A percentile compares a stretch with the other conserved stretches of the same genome.
Evolutionary conservation across 2,888 invertebrate species (phyloP).

Genomic region (Sipha maydis): DNA sequence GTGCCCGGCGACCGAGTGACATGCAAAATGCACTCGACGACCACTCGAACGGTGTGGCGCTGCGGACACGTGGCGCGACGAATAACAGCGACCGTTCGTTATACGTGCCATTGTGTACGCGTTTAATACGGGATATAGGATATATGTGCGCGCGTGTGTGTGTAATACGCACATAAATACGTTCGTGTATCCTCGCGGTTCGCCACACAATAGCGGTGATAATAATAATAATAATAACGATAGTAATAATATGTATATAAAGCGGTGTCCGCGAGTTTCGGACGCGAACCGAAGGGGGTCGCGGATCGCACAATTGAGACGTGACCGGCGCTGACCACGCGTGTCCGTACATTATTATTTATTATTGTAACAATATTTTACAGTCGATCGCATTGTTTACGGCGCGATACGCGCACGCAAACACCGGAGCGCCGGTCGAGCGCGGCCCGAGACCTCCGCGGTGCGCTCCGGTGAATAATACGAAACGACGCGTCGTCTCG

Average conservation of each 20-base stretch:
- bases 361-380: background rate
- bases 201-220: too few species aligned
- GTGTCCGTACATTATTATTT: background rate
- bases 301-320: constrained; percentile 25
- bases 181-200: too few species aligned
- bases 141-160: background rate
- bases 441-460: background rate
- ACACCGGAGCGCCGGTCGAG: too few species aligned
- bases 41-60: too few species aligned
- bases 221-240: background rate
- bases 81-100: too few species aligned
- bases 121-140: too few species aligned
- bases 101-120: too few species aligned
- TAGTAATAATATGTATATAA: background rate
- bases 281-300: background rate
- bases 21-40: too few species aligned
- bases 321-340: constrained; percentile 1
- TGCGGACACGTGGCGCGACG: too few species aligned
- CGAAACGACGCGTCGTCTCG: background rate
- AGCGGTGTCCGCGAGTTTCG: background rate
- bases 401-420: too few species aligned
- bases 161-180: too few species aligned
- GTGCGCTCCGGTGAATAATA: background rate
- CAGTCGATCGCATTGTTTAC: constrained; percentile 3
- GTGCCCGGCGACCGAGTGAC: background rate